Evolutionary conservation across 2,113 vertebrate species (phyloP), one percentile per base, ranked within the genome.

Genomic region (Gopherus flavomarginatus): DNA sequence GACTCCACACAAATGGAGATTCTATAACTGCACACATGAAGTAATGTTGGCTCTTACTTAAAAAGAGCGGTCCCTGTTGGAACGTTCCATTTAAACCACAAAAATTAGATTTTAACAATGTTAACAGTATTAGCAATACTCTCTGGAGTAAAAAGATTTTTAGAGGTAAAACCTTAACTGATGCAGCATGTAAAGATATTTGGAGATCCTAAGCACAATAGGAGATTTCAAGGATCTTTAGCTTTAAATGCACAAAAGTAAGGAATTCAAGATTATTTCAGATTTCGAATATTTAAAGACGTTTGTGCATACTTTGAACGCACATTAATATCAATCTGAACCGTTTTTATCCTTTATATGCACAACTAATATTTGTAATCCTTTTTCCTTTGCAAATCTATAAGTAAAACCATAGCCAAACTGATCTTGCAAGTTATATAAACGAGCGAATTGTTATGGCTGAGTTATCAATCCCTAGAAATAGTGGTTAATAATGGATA

Each of bases 161-260:
- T 94, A 92, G 85, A 97, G 81, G 89, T 95, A 93, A 85, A 38
- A 42, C 29, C 50, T 8, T 47, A 96, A 57, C 26, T 97, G 86
- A 88, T 85, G 16, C 85, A 96, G 86, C 42, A 91, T 77, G 87
- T 56, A 84, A 94, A 95, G 89, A 62, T 65, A 89, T 85, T 86
- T 86, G 90, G 57, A 96, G 90, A 90, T 6, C 10, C 42, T n/a
- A 87, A 62, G 22, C 85, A 81, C 35, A 89, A 7, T 3, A 17
- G 19, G 47, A 65, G 8, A 56, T 26, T 90, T 94, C 3, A 14
- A 1, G 53, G 88, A 94, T 10, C 62, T 77, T 89, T 78, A 59
- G 53, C 54, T 92, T 97, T 90, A 95, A 91, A 90, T 88, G 93
- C 38, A 80, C 19, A 49, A 92, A 96, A 95, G 95, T 89, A 93